These are phyloP conservation scores for Samia ricini DNA, from an alignment of 1,140 invertebrate genomes.

Conservation along the genomic window DNA sequence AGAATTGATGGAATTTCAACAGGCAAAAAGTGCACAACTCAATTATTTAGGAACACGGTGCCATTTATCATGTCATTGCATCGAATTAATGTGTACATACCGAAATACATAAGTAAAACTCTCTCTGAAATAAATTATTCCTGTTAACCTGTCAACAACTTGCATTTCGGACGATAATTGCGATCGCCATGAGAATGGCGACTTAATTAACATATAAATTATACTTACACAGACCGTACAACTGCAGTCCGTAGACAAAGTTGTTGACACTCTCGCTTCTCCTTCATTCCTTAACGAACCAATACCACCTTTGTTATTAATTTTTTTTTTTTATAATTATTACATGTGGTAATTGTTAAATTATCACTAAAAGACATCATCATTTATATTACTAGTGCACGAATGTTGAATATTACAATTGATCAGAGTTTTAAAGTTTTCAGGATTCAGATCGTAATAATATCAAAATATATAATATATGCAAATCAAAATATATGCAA, in stretches of 20 bases:
- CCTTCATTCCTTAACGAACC: too few species aligned
- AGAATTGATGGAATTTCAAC: background rate
- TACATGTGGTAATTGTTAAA: too few species aligned
- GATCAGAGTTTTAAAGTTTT: too few species aligned
- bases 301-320: too few species aligned
- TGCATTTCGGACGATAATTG: slow-evolving; percentile 14
- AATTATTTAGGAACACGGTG: background rate
- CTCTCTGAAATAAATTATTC: slow-evolving; percentile 8
- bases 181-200: slow-evolving; percentile 2
- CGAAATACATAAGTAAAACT: background rate
- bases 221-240: slow-evolving; percentile 24
- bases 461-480: too few species aligned
- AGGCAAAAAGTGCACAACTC: background rate
- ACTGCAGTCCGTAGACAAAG: background rate
- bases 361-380: too few species aligned
- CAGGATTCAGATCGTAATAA: too few species aligned
- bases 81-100: background rate
- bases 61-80: background rate
- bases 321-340: too few species aligned
- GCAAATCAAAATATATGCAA: too few species aligned
- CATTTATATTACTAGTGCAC: too few species aligned
- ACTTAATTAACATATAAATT: slow-evolving; percentile 50
- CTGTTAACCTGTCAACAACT: slow-evolving; percentile 14
- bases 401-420: too few species aligned
- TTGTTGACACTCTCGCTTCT: background rate